These are phyloP conservation scores for Spisula subtruncata DNA, from an alignment of 2,888 invertebrate species.

Conservation along the genomic window DNA sequence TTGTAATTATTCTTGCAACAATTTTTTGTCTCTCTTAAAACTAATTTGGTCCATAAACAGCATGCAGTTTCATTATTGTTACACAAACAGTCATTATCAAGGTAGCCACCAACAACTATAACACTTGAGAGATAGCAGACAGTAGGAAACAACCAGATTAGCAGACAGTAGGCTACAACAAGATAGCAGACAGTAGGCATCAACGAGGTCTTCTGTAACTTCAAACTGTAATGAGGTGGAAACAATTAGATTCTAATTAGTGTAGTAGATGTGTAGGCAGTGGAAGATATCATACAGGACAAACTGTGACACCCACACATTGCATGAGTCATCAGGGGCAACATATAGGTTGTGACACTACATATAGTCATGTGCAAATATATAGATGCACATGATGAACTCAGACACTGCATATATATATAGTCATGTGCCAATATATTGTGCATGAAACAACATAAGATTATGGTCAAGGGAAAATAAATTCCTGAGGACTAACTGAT, in stretches of 20 bases:
- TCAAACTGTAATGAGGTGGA: neutral
- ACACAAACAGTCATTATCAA: neutral
- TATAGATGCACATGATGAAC: too few species aligned
- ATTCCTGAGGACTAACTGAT: too few species aligned
- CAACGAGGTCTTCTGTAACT: neutral
- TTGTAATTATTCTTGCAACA: constrained; percentile 26
- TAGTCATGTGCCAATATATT: too few species aligned
- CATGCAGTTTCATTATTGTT: constrained; percentile 21
- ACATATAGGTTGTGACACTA: too few species aligned
- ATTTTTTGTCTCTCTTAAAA: constrained; percentile 26
- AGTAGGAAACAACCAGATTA: neutral
- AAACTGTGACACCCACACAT: neutral
- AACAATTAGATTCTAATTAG: neutral
- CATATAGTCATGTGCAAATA: too few species aligned
- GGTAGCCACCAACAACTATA: neutral
- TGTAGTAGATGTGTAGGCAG: neutral
- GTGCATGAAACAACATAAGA: too few species aligned
- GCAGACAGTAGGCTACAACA: neutral
- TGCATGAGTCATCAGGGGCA: too few species aligned
- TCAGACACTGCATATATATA: too few species aligned
- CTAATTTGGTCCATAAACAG: constrained; percentile 26
- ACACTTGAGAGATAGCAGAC: neutral
- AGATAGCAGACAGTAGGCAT: neutral
- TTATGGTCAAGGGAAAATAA: too few species aligned
- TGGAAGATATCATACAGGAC: neutral